phyloP scores from a whole-genome alignment of 2,797 vertebrate genomes.

The Eurystomus glaucurus region DNA sequence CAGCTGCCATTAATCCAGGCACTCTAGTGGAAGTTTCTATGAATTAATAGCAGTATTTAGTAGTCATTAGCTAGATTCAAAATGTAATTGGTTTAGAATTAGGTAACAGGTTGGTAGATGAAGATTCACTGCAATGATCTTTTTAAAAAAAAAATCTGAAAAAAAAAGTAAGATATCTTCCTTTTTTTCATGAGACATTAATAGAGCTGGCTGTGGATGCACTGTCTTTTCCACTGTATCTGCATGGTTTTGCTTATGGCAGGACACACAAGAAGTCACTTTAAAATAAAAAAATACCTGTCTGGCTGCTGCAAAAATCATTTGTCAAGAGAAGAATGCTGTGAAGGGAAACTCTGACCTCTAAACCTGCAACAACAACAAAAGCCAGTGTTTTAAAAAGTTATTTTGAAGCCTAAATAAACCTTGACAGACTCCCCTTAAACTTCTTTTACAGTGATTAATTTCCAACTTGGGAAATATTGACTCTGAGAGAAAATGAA shows the following conservation, averaged over 20 bases:
- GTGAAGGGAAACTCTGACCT: conserved; percentile 66
- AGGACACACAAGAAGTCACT: conserved; percentile 71
- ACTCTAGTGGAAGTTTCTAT: not conserved
- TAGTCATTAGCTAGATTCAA: not conserved
- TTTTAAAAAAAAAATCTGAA: not conserved
- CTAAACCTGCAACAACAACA: conserved; percentile 73
- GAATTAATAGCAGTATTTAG: not conserved
- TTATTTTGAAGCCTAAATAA: conserved; percentile 75
- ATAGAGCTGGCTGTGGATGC: not conserved
- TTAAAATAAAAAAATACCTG: conserved; percentile 71
- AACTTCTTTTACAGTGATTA: conserved; percentile 66
- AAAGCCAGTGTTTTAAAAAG: conserved; percentile 63
- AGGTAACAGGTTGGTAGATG: not conserved
- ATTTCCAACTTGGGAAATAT: conserved; percentile 65
- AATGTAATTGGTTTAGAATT: not conserved
- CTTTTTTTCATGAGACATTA: not conserved
- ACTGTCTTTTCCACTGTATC: not conserved
- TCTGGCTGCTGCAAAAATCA: conserved; percentile 46
- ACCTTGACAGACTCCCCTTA: conserved; percentile 71
- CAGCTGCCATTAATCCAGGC: not conserved
- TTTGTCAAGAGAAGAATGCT: conserved; percentile 74
- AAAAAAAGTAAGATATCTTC: not conserved
- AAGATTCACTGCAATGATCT: not conserved
- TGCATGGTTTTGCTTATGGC: conserved; percentile 17
- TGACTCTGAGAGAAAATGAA: conserved; percentile 70